Conservation (phyloP, 2,888 invertebrate genomes). For the Spialia ferax region DNA sequence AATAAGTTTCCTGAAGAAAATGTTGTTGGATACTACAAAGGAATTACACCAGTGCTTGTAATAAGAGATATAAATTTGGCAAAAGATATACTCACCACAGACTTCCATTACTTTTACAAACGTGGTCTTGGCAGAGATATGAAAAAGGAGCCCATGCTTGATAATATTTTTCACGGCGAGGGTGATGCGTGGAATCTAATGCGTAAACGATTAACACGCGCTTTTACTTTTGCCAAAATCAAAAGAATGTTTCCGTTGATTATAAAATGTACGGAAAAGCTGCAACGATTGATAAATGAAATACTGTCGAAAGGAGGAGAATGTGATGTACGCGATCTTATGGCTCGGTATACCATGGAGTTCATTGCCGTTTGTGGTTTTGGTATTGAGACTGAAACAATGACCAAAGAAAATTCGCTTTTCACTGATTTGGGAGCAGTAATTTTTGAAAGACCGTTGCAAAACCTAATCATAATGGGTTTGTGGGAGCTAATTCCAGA, state of each 20-base stretch:
- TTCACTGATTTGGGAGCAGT: slow-evolving; percentile 53
- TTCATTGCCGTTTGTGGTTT: slow-evolving; percentile 64
- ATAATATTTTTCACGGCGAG: slow-evolving; percentile 63
- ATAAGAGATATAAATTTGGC: slow-evolving; percentile 65
- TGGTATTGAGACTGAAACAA: slow-evolving; percentile 56
- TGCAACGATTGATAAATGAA: slow-evolving; percentile 50
- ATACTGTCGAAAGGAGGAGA: slow-evolving; percentile 51
- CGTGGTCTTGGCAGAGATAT: slow-evolving; percentile 60
- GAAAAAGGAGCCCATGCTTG: slow-evolving; percentile 58
- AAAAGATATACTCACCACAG: slow-evolving; percentile 59
- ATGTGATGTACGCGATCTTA: slow-evolving; percentile 55
- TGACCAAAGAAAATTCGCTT: slow-evolving; percentile 57
- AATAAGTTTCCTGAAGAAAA: slow-evolving; percentile 65
- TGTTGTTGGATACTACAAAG: slow-evolving; percentile 67
- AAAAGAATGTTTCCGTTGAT: slow-evolving; percentile 74
- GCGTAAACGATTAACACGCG: slow-evolving; percentile 66
- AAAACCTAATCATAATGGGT: slow-evolving; percentile 45
- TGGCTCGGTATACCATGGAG: slow-evolving; percentile 62
- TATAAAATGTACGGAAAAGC: slow-evolving; percentile 64
- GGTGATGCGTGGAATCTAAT: slow-evolving; percentile 71
- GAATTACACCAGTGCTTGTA: slow-evolving; percentile 62
- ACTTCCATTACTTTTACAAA: slow-evolving; percentile 63
- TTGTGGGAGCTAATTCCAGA: slow-evolving; percentile 62
- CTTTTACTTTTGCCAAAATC: slow-evolving; percentile 70
- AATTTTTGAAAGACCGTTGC: slow-evolving; percentile 54